phyloP scores from a whole-genome alignment of 2,113 vertebrate genomes.

The Hypocryptadius cinnamomeus region DNA sequence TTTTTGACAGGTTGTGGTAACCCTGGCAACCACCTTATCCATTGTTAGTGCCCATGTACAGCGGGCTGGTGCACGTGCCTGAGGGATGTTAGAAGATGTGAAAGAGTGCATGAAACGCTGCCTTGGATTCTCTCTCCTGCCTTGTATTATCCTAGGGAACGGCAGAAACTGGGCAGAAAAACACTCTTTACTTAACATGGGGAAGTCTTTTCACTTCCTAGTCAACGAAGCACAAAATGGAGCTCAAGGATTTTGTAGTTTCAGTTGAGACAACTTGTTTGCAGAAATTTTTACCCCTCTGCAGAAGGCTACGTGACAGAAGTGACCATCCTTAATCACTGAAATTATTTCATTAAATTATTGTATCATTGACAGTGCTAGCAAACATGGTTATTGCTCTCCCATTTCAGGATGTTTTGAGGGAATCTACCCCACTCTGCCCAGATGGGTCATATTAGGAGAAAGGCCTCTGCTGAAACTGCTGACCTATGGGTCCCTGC shows the following conservation, averaged over 20 bases:
- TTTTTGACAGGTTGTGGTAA: conserved; percentile 1
- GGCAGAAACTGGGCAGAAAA: neutral
- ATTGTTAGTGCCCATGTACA: neutral
- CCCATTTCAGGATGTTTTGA: neutral
- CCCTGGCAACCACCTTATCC: neutral
- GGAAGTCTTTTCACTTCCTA: neutral
- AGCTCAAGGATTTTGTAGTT: neutral
- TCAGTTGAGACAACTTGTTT: neutral
- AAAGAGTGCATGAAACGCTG: neutral
- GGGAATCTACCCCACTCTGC: neutral
- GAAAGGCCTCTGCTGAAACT: neutral
- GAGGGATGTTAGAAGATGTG: neutral
- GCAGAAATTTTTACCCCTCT: neutral
- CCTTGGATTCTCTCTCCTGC: neutral
- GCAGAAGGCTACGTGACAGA: neutral
- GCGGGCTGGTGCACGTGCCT: neutral
- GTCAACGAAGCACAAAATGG: neutral
- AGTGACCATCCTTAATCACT: neutral
- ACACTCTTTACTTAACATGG: neutral
- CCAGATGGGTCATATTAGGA: accelerated
- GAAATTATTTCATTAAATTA: neutral
- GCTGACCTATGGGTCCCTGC: neutral
- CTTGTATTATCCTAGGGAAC: neutral
- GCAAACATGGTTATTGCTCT: neutral
- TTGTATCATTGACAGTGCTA: neutral